Percentiles rank a stretch among this genome's conserved stretches.
These are phyloP conservation scores for Yoshiicerus persimilis DNA, from an alignment of 1,140 invertebrate species.

Conservation along the genomic window DNA sequence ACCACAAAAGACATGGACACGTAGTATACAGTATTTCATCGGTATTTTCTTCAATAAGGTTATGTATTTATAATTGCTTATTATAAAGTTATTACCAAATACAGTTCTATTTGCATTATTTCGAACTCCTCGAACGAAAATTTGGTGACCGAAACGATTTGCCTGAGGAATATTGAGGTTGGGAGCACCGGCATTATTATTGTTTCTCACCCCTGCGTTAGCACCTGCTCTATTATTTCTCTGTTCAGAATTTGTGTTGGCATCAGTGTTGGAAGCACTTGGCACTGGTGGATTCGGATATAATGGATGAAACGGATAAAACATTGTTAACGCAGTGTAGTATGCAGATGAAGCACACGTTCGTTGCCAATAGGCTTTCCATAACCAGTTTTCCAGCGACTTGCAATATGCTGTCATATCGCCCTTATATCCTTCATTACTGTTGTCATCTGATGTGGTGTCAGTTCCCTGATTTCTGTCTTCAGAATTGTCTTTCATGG, in stretches of 20 bases:
- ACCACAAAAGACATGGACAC: background rate
- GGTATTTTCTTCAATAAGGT: background rate
- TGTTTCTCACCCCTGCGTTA: background rate
- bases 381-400: constrained; percentile 43
- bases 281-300: too few species aligned
- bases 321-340: constrained; percentile 32
- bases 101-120: constrained; percentile 8
- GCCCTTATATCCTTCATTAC: background rate
- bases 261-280: background rate
- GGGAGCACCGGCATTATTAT: constrained; percentile 24
- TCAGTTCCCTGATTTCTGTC: background rate
- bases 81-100: constrained; percentile 2
- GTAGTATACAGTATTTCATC: background rate
- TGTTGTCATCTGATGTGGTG: background rate
- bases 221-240: background rate
- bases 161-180: constrained; percentile 27
- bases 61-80: background rate
- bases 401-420: constrained; percentile 46
- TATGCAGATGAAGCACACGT: constrained; percentile 38
- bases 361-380: constrained; percentile 42
- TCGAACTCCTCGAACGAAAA: constrained; percentile 16
- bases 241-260: background rate
- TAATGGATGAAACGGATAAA: background rate
- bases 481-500: background rate
- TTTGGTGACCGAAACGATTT: background rate